Conservation (phyloP, 1,140 invertebrate species). For the Lasioglossum albipes region DNA sequence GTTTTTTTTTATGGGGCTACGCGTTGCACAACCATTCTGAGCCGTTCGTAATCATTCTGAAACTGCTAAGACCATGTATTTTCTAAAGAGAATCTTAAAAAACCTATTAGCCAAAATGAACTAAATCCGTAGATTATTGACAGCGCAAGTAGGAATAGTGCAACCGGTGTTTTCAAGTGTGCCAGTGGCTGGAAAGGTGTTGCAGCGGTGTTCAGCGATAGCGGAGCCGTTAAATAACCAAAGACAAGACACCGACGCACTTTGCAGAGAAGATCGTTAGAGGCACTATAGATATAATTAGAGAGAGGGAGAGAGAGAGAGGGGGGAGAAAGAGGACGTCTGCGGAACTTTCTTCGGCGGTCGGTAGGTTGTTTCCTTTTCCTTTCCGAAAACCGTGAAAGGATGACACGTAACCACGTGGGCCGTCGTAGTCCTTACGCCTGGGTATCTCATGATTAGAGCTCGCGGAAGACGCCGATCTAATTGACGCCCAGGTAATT, state of each 20-base stretch:
- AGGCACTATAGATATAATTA: constrained; percentile 8
- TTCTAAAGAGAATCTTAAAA: too few species aligned
- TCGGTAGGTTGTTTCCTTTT: neutral
- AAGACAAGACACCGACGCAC: neutral
- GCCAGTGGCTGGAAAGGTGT: neutral
- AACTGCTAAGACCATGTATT: too few species aligned
- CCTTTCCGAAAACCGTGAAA: neutral
- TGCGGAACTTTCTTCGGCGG: neutral
- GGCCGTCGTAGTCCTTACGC: neutral
- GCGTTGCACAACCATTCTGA: neutral
- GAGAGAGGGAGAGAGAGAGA: neutral
- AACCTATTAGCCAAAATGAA: too few species aligned
- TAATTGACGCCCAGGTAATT: constrained; percentile 14
- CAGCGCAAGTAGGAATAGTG: neutral
- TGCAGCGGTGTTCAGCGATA: neutral
- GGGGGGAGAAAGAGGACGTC: neutral
- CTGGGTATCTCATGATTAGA: neutral
- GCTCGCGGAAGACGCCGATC: constrained; percentile 16
- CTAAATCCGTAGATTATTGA: too few species aligned
- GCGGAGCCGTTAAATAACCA: neutral
- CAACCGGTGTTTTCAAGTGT: neutral
- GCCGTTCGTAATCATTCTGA: too few species aligned
- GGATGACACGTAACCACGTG: neutral
- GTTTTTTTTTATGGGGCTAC: neutral
- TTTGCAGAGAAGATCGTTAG: neutral